These are phyloP conservation scores for Parnassius mnemosyne DNA, from an alignment of 2,888 invertebrate genomes.

Conservation along the genomic window DNA sequence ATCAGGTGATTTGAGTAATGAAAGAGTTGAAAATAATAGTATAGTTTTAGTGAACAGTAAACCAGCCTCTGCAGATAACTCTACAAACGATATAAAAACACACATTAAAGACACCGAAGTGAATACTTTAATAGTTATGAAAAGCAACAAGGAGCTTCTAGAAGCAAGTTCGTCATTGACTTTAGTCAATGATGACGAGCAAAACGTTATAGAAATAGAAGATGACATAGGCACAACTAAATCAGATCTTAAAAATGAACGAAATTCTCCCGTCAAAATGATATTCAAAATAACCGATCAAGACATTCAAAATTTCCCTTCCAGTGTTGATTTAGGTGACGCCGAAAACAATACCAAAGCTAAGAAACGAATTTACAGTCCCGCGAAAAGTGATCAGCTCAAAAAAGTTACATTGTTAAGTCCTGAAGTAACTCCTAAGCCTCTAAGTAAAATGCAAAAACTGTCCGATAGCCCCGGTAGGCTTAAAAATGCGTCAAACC, in stretches of 20 bases:
- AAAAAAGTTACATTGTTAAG: conserved; percentile 23
- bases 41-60: conserved; percentile 35
- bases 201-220: conserved; percentile 33
- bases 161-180: conserved; percentile 58
- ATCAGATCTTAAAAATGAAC: conserved; percentile 11
- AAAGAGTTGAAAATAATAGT: conserved; percentile 30
- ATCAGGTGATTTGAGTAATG: background rate
- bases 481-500: background rate
- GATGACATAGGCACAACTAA: conserved; percentile 27
- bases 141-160: conserved; percentile 53
- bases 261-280: conserved; percentile 38
- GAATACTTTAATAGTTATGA: conserved; percentile 65
- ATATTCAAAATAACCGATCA: conserved; percentile 40
- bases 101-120: conserved; percentile 47
- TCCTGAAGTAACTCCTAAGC: conserved; percentile 58
- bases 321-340: conserved; percentile 37
- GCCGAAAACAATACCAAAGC: conserved; percentile 35
- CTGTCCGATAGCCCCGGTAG: conserved; percentile 41
- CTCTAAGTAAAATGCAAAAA: conserved; percentile 53
- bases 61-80: conserved; percentile 36
- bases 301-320: conserved; percentile 33
- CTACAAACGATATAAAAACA: conserved; percentile 32
- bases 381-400: conserved; percentile 34
- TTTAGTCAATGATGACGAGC: conserved; percentile 53
- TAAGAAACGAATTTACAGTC: conserved; percentile 54